phyloP scores from a whole-genome alignment of 2,113 vertebrate species.

The Cyphomyrus plagiostoma region DNA sequence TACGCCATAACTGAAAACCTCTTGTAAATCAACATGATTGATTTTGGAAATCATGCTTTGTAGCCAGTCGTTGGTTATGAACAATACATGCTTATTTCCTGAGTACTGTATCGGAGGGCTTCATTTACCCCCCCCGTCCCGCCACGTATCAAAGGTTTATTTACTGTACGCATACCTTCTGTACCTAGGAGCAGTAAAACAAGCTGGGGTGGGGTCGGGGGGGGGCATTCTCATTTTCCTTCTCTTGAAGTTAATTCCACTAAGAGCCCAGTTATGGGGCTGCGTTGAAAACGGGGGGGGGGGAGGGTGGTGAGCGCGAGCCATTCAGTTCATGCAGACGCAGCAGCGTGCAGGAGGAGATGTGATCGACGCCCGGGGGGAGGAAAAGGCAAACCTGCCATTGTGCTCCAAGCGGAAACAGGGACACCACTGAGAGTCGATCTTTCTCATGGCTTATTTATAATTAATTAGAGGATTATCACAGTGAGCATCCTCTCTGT shows the following conservation, averaged over 20 bases:
- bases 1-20: not conserved
- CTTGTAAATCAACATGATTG: not conserved
- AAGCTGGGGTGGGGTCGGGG: not conserved
- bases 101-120: not conserved
- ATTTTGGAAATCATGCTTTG: not conserved
- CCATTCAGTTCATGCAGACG: no score
- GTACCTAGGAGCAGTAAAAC: conserved; percentile 1
- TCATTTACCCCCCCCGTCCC: not conserved
- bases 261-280: no score
- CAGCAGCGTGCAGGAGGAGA: no score
- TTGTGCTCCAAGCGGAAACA: not conserved
- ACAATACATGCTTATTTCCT: not conserved
- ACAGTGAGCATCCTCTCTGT: conserved; percentile 8
- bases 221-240: no score
- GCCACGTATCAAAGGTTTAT: not conserved
- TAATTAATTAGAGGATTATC: conserved; percentile 33
- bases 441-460: not conserved
- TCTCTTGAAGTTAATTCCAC: no score
- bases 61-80: not conserved
- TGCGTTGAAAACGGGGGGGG: no score
- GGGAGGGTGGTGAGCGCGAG: no score
- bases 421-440: not conserved
- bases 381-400: not conserved
- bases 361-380: no score
- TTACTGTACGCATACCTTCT: not conserved